Conservation (phyloP, 2,797 vertebrate genomes). For the Chanos chanos region DNA sequence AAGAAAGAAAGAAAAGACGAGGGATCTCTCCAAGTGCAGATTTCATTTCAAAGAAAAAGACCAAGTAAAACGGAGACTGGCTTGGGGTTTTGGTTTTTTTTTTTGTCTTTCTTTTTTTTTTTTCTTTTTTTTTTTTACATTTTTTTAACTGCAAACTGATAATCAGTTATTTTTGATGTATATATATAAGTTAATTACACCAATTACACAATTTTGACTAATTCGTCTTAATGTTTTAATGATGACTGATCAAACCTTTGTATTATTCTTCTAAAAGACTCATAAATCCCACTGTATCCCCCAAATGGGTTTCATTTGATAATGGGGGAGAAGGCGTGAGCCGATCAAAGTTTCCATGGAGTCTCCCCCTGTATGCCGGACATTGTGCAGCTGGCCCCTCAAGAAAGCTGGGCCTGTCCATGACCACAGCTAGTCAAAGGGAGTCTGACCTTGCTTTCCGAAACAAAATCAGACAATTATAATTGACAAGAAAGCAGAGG, state of each 20-base stretch:
- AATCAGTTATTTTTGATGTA: no score
- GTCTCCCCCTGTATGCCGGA: conserved; percentile 52
- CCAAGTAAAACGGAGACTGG: conserved; percentile 11
- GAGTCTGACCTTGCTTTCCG: conserved; percentile 52
- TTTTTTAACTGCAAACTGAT: no score
- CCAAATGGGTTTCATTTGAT: conserved; percentile 39
- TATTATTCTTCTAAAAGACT: no score
- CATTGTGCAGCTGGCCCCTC: conserved; percentile 61
- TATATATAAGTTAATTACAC: no score
- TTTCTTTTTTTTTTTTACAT: no score
- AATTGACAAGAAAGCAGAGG: conserved; percentile 75
- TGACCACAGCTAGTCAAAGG: conserved; percentile 51
- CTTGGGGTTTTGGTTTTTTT: not conserved
- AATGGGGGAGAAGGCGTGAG: conserved; percentile 39
- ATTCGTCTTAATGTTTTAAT: no score
- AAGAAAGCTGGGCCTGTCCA: conserved; percentile 29
- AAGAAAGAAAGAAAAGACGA: conserved; percentile 46
- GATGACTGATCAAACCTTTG: no score
- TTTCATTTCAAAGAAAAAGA: conserved; percentile 45
- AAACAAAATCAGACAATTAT: conserved; percentile 76
- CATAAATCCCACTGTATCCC: conserved; percentile 14
- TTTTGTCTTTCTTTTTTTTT: no score
- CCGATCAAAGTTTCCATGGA: conserved; percentile 52
- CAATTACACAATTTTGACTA: no score
- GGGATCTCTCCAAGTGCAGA: conserved; percentile 55